Conservation (phyloP, 1,140 invertebrate species). For the Vanessa tameamea region DNA sequence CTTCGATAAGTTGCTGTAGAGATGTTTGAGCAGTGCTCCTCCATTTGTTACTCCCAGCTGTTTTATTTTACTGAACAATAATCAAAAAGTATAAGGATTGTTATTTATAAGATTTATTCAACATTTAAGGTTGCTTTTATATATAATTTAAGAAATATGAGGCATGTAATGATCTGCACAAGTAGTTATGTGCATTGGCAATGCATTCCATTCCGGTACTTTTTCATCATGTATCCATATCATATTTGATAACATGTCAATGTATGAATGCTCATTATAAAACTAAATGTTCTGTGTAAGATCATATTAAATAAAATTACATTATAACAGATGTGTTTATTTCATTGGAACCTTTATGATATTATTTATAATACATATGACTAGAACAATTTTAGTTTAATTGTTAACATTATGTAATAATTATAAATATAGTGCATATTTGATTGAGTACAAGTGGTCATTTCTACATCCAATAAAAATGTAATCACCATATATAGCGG, state of each 20-base stretch:
- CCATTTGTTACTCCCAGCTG: conserved; percentile 47
- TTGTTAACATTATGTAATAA: not conserved
- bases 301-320: conserved; percentile 78
- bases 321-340: conserved; percentile 40
- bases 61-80: conserved; percentile 65
- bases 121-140: conserved; percentile 73
- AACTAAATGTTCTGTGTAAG: conserved; percentile 76
- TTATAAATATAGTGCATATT: conserved; percentile 55
- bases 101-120: conserved; percentile 68
- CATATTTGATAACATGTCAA: conserved; percentile 64
- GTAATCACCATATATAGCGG: conserved; percentile 80
- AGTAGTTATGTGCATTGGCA: conserved; percentile 58
- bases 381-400: conserved; percentile 1
- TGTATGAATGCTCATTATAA: conserved; percentile 77
- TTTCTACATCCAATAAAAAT: conserved; percentile 87
- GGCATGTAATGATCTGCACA: conserved; percentile 69
- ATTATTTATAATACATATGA: not conserved
- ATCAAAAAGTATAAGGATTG: conserved; percentile 58
- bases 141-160: conserved; percentile 63
- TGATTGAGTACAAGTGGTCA: conserved; percentile 85
- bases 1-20: conserved; percentile 63
- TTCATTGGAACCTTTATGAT: not conserved
- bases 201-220: conserved; percentile 75
- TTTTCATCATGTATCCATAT: conserved; percentile 68
- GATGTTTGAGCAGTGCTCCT: conserved; percentile 56